These are phyloP conservation scores for Esox niger DNA, from an alignment of 2,113 vertebrate genomes.

Conservation along the genomic window DNA sequence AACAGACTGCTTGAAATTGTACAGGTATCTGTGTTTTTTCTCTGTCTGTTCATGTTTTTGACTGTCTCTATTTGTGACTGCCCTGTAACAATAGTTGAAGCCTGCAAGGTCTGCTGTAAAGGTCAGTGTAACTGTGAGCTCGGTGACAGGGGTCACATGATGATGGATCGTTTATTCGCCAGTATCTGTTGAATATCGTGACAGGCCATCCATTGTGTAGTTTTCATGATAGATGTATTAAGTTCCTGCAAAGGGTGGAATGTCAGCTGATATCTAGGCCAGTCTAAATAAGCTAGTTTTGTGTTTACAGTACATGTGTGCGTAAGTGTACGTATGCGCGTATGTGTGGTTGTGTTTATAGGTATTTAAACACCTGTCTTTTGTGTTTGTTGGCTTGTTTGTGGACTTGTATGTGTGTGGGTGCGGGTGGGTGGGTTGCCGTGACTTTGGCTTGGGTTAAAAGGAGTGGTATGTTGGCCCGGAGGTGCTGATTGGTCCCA, in stretches of 20 bases:
- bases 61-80: neutral
- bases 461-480: neutral
- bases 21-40: neutral
- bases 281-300: constrained; percentile 24
- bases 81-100: neutral
- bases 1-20: neutral
- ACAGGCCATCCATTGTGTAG: constrained; percentile 48
- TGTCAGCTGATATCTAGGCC: constrained; percentile 44
- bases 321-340: constrained; percentile 2
- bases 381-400: neutral
- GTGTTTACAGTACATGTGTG: neutral
- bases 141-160: constrained; percentile 17
- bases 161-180: constrained; percentile 49
- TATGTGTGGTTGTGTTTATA: neutral
- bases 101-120: constrained; percentile 13
- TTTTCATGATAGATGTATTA: constrained; percentile 23
- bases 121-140: constrained; percentile 3
- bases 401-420: neutral
- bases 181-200: constrained; percentile 36
- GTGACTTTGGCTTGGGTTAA: neutral
- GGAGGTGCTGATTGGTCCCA: neutral
- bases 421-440: neutral
- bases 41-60: neutral
- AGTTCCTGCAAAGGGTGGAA: constrained; percentile 29
- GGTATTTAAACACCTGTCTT: neutral